Base-by-base conservation (phyloP, 2,797 vertebrate genomes). In the Huso huso region DNA sequence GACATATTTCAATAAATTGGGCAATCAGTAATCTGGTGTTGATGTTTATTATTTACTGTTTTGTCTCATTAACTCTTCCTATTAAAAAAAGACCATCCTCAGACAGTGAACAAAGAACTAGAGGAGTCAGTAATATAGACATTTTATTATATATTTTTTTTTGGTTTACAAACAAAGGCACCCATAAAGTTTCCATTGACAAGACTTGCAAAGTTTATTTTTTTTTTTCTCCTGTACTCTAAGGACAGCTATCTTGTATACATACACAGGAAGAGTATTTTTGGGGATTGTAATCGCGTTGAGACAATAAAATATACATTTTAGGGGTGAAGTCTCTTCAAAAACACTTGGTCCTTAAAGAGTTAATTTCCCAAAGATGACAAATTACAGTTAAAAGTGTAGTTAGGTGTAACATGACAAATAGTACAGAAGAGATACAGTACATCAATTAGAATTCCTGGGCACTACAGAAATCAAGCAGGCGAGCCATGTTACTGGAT, bases 161-260 rank as follows among this genome's bases (percentile, higher is more conserved):
- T 93, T 92, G 89, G 88, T 92, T 92, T 93, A 93, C 90, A 92
- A 93, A 93, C 84, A 88, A 91, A 95, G 93, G 93, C 93, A 95
- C 92, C 88, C 84, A 84, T 87, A 81, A 78, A 80, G 86, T 86
- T 86, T 84, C 78, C 82, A 81, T 82, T 79, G 81, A 85, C 77
- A 77, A 66, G 81, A 89, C 66, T 73, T 69, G 68, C 68, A 75
- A 78, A 74, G 59, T 11, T 63, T 58, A 9, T 12, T n/a, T 58
- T n/a, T 58, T 58, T 11, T 23, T 59, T 11, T 70, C 53, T 68
- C 9, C 48, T 58, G 60, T 37, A 37, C 37, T 37, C 37, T 37
- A 37, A 37, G 37, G 37, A 37, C 37, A 37, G 37, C 37, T 37
- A 37, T 37, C 37, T 37, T 37, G 37, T 37, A 37, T 5, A 37